phyloP scores from a whole-genome alignment of 2,797 vertebrate genomes.

The Trichosurus vulpecula region DNA sequence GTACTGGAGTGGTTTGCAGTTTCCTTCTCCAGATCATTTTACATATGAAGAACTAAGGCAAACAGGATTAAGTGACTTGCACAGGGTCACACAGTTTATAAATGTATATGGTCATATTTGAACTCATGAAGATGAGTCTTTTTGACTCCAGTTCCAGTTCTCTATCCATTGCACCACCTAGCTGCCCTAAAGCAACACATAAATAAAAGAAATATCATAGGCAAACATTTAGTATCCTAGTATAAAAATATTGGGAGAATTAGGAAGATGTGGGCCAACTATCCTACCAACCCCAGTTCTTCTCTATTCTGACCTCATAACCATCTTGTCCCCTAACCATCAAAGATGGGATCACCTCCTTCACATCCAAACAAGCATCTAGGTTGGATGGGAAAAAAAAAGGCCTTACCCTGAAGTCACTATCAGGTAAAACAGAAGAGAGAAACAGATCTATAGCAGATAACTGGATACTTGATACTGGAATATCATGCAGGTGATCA shows the following conservation, averaged over 20 bases:
- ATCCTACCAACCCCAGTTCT: not conserved
- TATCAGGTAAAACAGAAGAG: not conserved
- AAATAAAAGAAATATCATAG: not conserved
- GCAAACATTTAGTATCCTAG: not conserved
- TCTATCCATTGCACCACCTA: not conserved
- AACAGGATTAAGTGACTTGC: not conserved
- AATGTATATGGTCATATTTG: not conserved
- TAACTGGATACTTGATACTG: not conserved
- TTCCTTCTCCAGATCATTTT: not conserved
- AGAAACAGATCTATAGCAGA: not conserved
- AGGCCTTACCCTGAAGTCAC: not conserved
- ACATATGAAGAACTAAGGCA: not conserved
- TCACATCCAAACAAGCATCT: not conserved
- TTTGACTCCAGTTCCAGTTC: not conserved
- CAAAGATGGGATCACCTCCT: not conserved
- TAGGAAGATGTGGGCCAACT: not conserved
- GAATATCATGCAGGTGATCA: not conserved
- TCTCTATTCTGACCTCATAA: not conserved
- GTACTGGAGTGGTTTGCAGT: not conserved
- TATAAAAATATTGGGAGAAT: not conserved
- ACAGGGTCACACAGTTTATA: not conserved
- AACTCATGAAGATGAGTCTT: not conserved
- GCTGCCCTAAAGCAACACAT: not conserved
- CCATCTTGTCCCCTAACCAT: not conserved
- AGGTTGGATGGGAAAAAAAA: not conserved